phyloP scores from a whole-genome alignment of 1,140 invertebrate species.

The Drosophila insularis region DNA sequence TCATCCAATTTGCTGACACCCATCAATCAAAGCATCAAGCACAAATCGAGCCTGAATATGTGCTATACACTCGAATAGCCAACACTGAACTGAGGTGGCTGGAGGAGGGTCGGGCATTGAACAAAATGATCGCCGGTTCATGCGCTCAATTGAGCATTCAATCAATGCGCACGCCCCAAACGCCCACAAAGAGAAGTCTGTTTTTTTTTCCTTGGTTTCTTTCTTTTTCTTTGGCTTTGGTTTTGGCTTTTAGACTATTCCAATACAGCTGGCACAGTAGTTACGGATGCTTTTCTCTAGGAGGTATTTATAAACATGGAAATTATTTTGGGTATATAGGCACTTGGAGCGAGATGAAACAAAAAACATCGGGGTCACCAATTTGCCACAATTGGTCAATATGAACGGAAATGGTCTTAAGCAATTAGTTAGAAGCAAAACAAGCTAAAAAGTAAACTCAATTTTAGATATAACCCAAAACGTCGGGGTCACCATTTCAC shows the following conservation, averaged over 20 bases:
- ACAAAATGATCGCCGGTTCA: slow-evolving; percentile 69
- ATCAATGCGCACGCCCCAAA: slow-evolving; percentile 68
- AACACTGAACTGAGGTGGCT: neutral
- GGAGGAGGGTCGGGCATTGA: slow-evolving; percentile 28
- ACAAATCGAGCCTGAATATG: slow-evolving; percentile 57
- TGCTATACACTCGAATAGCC: neutral
- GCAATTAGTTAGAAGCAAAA: too few relatives aligned
- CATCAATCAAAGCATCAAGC: slow-evolving; percentile 76
- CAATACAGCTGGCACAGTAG: slow-evolving; percentile 55
- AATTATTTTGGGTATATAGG: neutral
- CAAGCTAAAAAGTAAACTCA: too few relatives aligned
- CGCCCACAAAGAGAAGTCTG: slow-evolving; percentile 47
- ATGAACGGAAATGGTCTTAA: too few relatives aligned
- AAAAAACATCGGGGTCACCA: too few relatives aligned
- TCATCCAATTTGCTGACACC: slow-evolving; percentile 73
- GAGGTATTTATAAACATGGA: neutral
- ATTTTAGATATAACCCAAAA: too few relatives aligned
- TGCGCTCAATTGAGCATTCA: slow-evolving; percentile 76
- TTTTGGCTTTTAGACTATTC: slow-evolving; percentile 18
- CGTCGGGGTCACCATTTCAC: too few relatives aligned
- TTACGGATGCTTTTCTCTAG: slow-evolving; percentile 12
- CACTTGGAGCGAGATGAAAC: neutral
- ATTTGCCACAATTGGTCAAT: too few relatives aligned
- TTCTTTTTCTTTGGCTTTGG: slow-evolving; percentile 3
- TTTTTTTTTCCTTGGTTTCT: slow-evolving; percentile 12